Evolutionary conservation across 2,113 vertebrate species (phyloP).

Genomic region (Poecilia latipinna): DNA sequence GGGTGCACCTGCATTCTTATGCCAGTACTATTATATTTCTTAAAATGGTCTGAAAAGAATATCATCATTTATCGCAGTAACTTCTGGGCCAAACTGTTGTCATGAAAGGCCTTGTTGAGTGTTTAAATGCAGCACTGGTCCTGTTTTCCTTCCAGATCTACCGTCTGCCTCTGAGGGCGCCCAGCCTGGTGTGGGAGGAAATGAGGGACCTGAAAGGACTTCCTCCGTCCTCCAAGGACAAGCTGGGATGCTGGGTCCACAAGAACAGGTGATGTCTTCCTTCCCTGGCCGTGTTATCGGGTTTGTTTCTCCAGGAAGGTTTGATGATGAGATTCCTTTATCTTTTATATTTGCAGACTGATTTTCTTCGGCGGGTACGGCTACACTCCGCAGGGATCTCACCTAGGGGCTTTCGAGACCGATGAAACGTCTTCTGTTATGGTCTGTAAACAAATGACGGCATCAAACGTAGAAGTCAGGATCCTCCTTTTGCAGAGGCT

Average conservation of each 20-base stretch:
- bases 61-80: too few species aligned
- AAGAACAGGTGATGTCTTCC: conserved; percentile 85
- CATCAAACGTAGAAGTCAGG: too few species aligned
- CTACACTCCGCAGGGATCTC: conserved; percentile 86
- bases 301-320: too few species aligned
- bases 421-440: conserved; percentile 92
- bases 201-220: conserved; percentile 89
- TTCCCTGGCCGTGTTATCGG: neutral
- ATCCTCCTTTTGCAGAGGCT: too few species aligned
- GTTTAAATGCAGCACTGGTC: neutral
- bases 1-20: too few species aligned
- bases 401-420: conserved; percentile 91
- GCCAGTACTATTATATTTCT: too few species aligned
- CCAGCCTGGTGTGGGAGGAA: conserved; percentile 89
- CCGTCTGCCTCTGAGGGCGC: conserved; percentile 85
- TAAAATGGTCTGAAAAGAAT: too few species aligned
- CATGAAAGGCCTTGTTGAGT: too few species aligned
- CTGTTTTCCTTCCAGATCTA: conserved; percentile 85
- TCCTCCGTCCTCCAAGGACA: conserved; percentile 94
- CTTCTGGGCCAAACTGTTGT: too few species aligned
- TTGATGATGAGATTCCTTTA: neutral
- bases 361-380: conserved; percentile 97
- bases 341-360: conserved; percentile 78
- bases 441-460: conserved; percentile 74
- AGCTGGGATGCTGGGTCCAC: conserved; percentile 95